Evolutionary conservation across 1,140 invertebrate species (phyloP).

Genomic region (Neodiprion fabricii): DNA sequence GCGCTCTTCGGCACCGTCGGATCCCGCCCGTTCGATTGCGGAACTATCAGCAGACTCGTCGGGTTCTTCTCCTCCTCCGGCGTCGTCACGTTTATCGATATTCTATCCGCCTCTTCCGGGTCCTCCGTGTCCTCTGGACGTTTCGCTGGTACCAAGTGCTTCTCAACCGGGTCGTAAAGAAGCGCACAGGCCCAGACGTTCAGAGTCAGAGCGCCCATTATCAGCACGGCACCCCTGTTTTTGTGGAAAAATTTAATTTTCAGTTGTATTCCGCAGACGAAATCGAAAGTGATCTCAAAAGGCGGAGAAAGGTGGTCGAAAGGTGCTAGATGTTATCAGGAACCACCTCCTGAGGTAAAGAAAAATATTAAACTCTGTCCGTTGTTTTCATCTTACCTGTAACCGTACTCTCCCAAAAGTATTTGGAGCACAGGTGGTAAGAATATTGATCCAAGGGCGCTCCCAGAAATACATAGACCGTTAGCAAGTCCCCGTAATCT

Average conservation of each 20-base stretch:
- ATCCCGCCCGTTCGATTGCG: slow-evolving; percentile 29
- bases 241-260: slow-evolving; percentile 37
- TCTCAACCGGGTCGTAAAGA: slow-evolving; percentile 83
- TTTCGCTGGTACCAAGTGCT: slow-evolving; percentile 69
- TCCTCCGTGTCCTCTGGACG: slow-evolving; percentile 42
- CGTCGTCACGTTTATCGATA: slow-evolving; percentile 30
- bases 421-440: slow-evolving; percentile 76
- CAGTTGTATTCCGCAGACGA: not conserved
- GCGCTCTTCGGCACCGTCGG: slow-evolving; percentile 60
- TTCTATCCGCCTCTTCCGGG: slow-evolving; percentile 26
- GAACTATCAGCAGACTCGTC: slow-evolving; percentile 26
- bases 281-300: not conserved
- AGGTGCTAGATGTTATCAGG: too few relatives aligned
- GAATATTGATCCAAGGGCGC: slow-evolving; percentile 82
- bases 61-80: slow-evolving; percentile 40
- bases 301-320: not conserved
- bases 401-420: slow-evolving; percentile 76
- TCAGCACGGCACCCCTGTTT: slow-evolving; percentile 74
- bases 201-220: slow-evolving; percentile 82
- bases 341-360: slow-evolving; percentile 27
- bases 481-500: slow-evolving; percentile 83
- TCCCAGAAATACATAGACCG: slow-evolving; percentile 88
- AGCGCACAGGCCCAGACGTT: slow-evolving; percentile 85
- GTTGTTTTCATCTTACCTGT: slow-evolving; percentile 63
- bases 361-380: slow-evolving; percentile 23